Evolutionary conservation across 2,113 vertebrate species (phyloP).

Genomic region (Elanoides forficatus): DNA sequence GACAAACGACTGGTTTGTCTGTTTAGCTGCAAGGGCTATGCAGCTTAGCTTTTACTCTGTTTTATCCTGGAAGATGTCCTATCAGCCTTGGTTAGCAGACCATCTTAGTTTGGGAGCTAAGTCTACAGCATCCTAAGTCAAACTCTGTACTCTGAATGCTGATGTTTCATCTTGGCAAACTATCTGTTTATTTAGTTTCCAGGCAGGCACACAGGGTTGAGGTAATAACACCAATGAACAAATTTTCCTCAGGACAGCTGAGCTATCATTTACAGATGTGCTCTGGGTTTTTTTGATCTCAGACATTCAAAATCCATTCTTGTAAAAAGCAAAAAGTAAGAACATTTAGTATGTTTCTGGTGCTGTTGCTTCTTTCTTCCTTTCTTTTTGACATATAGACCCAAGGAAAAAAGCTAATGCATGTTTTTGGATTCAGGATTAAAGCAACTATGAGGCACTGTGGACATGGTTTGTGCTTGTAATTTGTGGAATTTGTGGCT

Average conservation of each 20-base stretch:
- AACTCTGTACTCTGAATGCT: neutral
- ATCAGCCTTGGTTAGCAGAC: neutral
- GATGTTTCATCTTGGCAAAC: neutral
- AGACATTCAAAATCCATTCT: neutral
- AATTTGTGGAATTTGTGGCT: conserved; percentile 12
- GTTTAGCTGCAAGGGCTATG: neutral
- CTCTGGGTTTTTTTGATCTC: neutral
- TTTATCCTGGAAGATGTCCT: neutral
- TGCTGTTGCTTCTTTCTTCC: neutral
- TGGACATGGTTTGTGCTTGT: neutral
- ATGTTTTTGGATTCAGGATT: neutral
- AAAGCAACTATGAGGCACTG: neutral
- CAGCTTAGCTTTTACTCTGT: neutral
- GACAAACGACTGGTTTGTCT: neutral
- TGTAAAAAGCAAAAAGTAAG: neutral
- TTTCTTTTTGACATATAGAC: neutral
- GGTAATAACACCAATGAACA: neutral
- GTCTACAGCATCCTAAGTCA: neutral
- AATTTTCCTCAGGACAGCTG: neutral
- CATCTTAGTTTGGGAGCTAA: neutral
- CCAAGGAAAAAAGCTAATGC: neutral
- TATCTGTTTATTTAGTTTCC: neutral
- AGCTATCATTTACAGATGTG: conserved; percentile 2
- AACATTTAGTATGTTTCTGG: neutral
- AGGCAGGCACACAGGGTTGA: neutral